Evolutionary conservation across 2,797 vertebrate genomes (phyloP).

Genomic region (Setipinna tenuifilis): DNA sequence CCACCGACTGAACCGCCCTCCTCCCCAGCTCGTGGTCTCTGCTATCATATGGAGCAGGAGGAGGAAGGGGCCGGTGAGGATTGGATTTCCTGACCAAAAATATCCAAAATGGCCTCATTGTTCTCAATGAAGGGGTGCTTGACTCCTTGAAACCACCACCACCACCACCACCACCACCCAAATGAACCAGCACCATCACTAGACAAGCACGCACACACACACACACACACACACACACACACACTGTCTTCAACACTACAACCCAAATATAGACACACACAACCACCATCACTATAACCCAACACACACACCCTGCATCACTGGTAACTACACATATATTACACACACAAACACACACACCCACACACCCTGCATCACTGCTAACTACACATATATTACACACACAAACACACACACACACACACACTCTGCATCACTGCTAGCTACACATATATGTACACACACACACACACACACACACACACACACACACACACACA

Average conservation of each 20-base stretch:
- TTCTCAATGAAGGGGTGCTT: background rate
- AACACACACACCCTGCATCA: background rate
- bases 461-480: too few species aligned
- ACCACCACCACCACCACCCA: background rate
- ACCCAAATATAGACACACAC: background rate
- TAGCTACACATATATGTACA: too few species aligned
- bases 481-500: background rate
- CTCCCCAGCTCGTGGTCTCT: background rate
- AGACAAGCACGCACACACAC: background rate
- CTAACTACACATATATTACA: too few species aligned
- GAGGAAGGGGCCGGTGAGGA: background rate
- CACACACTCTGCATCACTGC: too few species aligned
- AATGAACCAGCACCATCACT: background rate
- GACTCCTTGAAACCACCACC: background rate
- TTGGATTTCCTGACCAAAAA: constrained; percentile 30
- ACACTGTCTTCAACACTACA: background rate
- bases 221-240: background rate
- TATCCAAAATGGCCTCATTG: constrained; percentile 23
- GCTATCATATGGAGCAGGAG: background rate
- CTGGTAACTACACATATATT: too few species aligned
- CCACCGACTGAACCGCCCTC: constrained; percentile 58
- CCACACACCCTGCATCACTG: background rate
- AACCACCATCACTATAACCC: too few species aligned
- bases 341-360: background rate
- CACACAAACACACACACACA: too few species aligned